Conservation (phyloP, 1,140 invertebrate genomes). For the Dendrolimus kikuchii region DNA sequence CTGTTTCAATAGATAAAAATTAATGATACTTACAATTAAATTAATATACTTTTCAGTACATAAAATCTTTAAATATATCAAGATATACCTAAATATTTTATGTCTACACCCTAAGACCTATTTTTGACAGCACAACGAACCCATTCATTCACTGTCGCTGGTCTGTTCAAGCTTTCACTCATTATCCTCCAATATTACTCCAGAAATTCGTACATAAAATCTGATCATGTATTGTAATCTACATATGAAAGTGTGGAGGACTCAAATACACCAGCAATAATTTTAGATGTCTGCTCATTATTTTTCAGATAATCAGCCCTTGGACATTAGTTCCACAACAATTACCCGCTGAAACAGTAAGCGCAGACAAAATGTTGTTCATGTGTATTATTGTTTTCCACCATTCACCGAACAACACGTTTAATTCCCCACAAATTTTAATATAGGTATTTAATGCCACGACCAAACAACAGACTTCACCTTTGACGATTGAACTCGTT, state of each 20-base stretch:
- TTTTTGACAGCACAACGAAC: neutral
- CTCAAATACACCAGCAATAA: slow-evolving; percentile 49
- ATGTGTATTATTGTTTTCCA: slow-evolving; percentile 63
- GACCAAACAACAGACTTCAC: slow-evolving; percentile 12
- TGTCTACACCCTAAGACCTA: neutral
- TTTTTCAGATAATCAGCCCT: slow-evolving; percentile 70
- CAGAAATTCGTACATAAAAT: neutral
- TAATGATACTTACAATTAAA: too few relatives aligned
- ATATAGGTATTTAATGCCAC: slow-evolving; percentile 20
- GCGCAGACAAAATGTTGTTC: slow-evolving; percentile 62
- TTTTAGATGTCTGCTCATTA: slow-evolving; percentile 62
- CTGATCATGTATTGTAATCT: neutral
- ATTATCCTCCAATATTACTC: slow-evolving; percentile 11
- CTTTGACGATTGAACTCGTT: slow-evolving; percentile 7
- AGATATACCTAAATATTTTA: neutral
- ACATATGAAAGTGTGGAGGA: slow-evolving; percentile 25
- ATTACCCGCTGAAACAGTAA: slow-evolving; percentile 69
- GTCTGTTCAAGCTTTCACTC: slow-evolving; percentile 33
- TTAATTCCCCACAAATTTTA: slow-evolving; percentile 16
- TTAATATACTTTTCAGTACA: too few relatives aligned
- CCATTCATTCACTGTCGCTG: slow-evolving; percentile 37
- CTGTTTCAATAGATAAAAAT: too few relatives aligned
- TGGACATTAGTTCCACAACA: slow-evolving; percentile 69
- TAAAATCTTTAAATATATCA: too few relatives aligned
- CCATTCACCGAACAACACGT: slow-evolving; percentile 50